Evolutionary conservation across 2,888 invertebrate genomes (phyloP), one percentile per base, ranked within the genome.

Genomic region (Drosophila stalkeri): DNA sequence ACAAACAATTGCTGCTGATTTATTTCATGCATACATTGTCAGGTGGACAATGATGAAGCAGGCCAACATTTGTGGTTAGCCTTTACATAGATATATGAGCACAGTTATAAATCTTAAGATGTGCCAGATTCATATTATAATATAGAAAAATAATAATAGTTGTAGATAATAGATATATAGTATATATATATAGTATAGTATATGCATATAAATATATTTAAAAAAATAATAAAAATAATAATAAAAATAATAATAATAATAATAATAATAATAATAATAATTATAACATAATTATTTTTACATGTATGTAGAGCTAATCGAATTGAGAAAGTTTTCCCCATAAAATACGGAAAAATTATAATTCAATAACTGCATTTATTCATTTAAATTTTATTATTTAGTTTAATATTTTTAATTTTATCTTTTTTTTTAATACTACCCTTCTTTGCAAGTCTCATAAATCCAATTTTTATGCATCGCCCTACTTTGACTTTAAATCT

Each of bases 1-100:
- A 82, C 67, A 80, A 80, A 77, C 72, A 68, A 68, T 79, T 59
- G 64, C 43, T 23, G 60, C 59, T 55, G 60, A 33, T 41, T 64
- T 12, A 64, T 41, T 20, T 33, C 31, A 41, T 8, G 41, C 41
- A 39, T 2, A 2, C 18, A 46, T 20, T 11, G 37, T 20, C 14
- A 52, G 51, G 2, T 18, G 31, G 56, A 33, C 18, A 35, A 16
- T 18, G 33, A 9, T 8, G 9, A 23, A 16, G n/a, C 35, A 27
- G 16, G 7, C 12, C 2, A 14, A 31, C 18, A 41, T 18, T 31
- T 56, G 7, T 41, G 18, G 18, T 18, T 14, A 18, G 8, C 14
- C 12, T 41, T 55, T 31, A 2, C 4, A 27, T 27, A 27, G 27
- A 27, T n/a, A 8, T n/a, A 1, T 39, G 35, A 5, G 18, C n/a